Evolutionary conservation across 2,888 invertebrate species (phyloP), one percentile per base, ranked within the genome.

Genomic region (Apamea anceps): DNA sequence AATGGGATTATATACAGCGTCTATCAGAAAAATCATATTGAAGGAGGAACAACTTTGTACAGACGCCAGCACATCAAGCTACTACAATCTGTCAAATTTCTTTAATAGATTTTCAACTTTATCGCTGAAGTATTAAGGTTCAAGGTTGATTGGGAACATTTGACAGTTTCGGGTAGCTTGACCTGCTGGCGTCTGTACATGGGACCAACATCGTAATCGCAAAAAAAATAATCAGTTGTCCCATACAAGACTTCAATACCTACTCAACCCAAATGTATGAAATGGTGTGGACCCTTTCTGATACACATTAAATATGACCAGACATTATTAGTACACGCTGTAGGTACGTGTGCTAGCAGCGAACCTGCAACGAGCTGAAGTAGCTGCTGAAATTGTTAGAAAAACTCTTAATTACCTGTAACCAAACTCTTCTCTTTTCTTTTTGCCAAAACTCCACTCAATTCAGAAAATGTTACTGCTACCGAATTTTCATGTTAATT

Each of bases 401-500:
- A 80, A 76, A 51, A 54, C 25, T 57, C 21, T n/a, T 42, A 15
- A 48, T 54, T 62, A 60, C 77, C 45, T 68, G 60, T 45, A 54
- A 51, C 21, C 21, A 42, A 66, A 71, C n/a, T n/a, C 45, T 74
- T 60, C n/a, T 54, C 12, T n/a, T 65, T 21, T 57, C 42, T 32
- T 45, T 37, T 62, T 28, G 25, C 32, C 8, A n/a, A 71, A 71
- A 71, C 65, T 76, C 73, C 72, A 66, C 72, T 80, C 32, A 66
- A 71, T 45, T 37, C 28, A 18, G 18, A 60, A 68, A 81, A 75
- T 25, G 10, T 57, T 32, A 75, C 32, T 48, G 68, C 60, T 54
- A 42, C 54, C 18, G 18, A 72, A 71, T 63, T 83, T 75, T 32
- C 28, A 80, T 70, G 72, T 65, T 48, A 45, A 75, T 72, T 57